Evolutionary conservation across 2,113 vertebrate genomes (phyloP), one percentile per base, ranked within the genome.

Genomic region (Stigmatopora nigra): DNA sequence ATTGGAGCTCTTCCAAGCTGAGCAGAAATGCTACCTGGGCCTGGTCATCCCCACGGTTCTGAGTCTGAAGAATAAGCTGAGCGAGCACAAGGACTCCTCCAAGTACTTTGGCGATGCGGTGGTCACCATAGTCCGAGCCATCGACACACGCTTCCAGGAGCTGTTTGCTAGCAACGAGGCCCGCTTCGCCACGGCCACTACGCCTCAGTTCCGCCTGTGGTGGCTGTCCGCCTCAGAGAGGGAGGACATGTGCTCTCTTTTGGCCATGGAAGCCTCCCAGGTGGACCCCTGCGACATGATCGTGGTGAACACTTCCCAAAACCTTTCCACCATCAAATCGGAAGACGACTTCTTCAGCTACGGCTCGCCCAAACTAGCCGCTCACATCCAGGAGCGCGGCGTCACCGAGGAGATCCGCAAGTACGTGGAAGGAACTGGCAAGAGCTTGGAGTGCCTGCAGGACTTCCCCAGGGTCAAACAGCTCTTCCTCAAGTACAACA

Each of bases 401-500:
- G 86, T 78, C 51, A 78, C 62, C 61, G 87, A 88, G 9, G 84
- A 90, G 74, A 67, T 90, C 36, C 79, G 70, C 47, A 87, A 84
- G 65, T 90, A 89, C 38, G 58, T 89, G 0, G 86, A 88, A 11
- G 87, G 86, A 35, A 86, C 84, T 0, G 86, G 86, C 56, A 89
- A 89, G 82, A 88, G 78, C 63, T 84, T 90, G 0, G 82, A 86
- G 67, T 90, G 87, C 71, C 80, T 90, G 62, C 83, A 89, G 72
- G 87, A 90, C 56, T 90, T 88, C 75, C 89, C 88, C 9, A 73
- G 82, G 7, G 80, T 90, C 44, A 88, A 86, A 75, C 84, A 87
- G 76, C 80, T 90, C 3, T 89, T 90, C 71, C 69, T 90, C 0
- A 91, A 88, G 60, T 89, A 84, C 77, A 91, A 91, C 81, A 90